phyloP scores from a whole-genome alignment of 2,888 invertebrate genomes.

The Lepeophtheirus nordmannii region DNA sequence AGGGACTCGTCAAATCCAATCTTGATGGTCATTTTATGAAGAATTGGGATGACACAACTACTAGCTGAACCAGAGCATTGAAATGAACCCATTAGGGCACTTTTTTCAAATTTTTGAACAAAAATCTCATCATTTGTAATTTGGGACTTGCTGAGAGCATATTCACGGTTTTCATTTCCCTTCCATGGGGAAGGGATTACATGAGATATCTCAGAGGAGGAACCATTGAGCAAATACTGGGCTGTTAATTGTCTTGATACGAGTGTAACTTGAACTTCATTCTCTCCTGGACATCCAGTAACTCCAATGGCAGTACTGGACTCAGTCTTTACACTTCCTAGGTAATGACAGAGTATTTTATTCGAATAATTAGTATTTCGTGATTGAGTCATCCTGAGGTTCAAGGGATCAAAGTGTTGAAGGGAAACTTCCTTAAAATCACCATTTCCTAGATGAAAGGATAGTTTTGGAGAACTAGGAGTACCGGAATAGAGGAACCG shows the following conservation, averaged over 20 bases:
- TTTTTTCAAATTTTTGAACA: background rate
- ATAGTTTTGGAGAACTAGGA: background rate
- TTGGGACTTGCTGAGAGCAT: background rate
- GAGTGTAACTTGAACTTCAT: slow-evolving; percentile 1
- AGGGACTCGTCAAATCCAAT: slow-evolving; percentile 1
- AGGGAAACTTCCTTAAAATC: background rate
- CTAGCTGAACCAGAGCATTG: background rate
- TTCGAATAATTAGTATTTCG: too few relatives aligned
- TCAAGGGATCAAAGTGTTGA: background rate
- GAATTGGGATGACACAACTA: background rate
- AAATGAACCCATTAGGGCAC: background rate
- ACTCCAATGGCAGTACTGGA: background rate
- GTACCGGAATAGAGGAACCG: too few relatives aligned
- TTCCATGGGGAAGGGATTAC: background rate
- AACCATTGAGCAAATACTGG: background rate
- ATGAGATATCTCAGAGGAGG: background rate
- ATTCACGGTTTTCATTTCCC: background rate
- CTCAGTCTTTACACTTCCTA: background rate
- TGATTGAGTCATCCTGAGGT: too few relatives aligned
- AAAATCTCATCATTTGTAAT: background rate
- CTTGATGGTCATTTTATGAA: slow-evolving; percentile 8
- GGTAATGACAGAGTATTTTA: slow-evolving; percentile 7
- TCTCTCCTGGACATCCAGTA: slow-evolving; percentile 8
- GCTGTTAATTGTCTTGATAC: background rate
- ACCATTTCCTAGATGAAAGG: background rate